Evolutionary conservation across 2,113 vertebrate genomes (phyloP), one percentile per base, ranked within the genome.

Genomic region (Ameiurus melas): DNA sequence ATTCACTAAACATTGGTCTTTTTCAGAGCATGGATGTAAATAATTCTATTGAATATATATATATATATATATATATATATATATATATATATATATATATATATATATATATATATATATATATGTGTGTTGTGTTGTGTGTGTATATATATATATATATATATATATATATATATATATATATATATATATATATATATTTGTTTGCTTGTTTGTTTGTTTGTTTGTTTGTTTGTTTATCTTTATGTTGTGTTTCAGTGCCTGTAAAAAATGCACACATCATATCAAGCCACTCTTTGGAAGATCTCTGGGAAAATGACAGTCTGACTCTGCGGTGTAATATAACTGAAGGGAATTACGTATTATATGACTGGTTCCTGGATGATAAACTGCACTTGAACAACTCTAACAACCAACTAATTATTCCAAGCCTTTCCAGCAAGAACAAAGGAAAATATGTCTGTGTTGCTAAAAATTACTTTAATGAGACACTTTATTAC

Each of bases 321-420:
- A 51, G 0, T 0, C 85, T 95, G 80, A 47, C 90, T 30, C 92
- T 96, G 2, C 2, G 0, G 0, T 96, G 95, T 5, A 2, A 5
- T 1, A 19, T 90, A 9, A 7, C 0, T 0, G 53, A 55, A 51
- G 95, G 95, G 82, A 95, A 22, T 39, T 17, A 94, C 3, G 88
- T 94, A 1, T 93, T 84, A 60, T 95, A 93, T 82, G 39, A 86
- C 0, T 96, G 95, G 95, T 70, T 92, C 17, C 47, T 81, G 68
- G 87, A 94, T n/a, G 88, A 58, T 22, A 75, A 0, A 2, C 58
- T n/a, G 22, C n/a, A 5, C 4, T 30, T 64, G 2, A 1, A n/a
- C 64, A 73, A 2, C 16, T 14, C 10, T 68, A 22, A 64, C 0
- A 4, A 71, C 9, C 27, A 5, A 13, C 88, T 95, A 36, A 9